phyloP scores from a whole-genome alignment of 2,113 vertebrate genomes.

The Cichladusa arquata region DNA sequence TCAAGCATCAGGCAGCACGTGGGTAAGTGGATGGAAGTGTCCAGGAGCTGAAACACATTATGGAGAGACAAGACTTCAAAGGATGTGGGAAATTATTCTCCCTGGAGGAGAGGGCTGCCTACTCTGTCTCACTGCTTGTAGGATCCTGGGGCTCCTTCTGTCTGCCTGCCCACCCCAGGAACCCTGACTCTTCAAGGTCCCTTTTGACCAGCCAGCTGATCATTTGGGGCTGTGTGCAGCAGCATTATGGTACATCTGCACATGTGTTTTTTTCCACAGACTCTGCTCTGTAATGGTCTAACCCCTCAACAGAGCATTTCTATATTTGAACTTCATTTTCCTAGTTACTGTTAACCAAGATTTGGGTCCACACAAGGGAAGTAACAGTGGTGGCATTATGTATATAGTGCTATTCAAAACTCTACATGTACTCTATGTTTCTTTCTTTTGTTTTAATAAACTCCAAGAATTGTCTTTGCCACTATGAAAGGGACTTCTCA shows the following conservation, averaged over 20 bases:
- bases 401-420: background rate
- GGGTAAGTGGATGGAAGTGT: background rate
- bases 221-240: background rate
- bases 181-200: background rate
- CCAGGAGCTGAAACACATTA: background rate
- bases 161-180: background rate
- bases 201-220: background rate
- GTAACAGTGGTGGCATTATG: background rate
- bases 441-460: background rate
- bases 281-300: background rate
- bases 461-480: background rate
- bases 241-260: background rate
- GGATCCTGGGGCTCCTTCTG: background rate
- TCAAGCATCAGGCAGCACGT: background rate
- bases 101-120: background rate
- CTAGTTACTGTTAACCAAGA: background rate
- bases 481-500: background rate
- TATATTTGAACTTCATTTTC: background rate
- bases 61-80: background rate
- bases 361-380: background rate
- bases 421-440: accelerated
- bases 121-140: background rate
- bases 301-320: background rate
- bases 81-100: background rate
- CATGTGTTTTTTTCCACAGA: background rate